Conservation (phyloP, 2,797 vertebrate genomes). For the Chelmon rostratus region DNA sequence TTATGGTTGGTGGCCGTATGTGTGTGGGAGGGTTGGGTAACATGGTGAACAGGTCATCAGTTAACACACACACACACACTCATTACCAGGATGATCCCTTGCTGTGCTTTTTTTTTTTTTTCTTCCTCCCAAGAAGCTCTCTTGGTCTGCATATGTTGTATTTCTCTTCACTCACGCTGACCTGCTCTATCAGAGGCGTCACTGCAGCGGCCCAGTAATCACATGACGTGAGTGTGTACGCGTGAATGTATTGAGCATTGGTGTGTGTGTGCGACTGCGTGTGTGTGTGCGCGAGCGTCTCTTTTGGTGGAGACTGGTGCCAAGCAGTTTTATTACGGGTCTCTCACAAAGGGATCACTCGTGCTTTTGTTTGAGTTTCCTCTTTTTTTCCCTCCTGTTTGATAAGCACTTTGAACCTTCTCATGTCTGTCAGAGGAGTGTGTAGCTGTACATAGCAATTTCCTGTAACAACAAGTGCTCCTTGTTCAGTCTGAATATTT, state of each 20-base stretch:
- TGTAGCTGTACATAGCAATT: slow-evolving; percentile 85
- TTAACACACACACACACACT: slow-evolving; percentile 14
- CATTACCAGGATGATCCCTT: slow-evolving; percentile 52
- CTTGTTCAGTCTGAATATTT: slow-evolving; percentile 84
- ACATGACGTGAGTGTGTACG: slow-evolving; percentile 27
- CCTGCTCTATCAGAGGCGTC: slow-evolving; percentile 50
- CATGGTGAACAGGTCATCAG: slow-evolving; percentile 8
- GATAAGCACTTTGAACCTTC: slow-evolving; percentile 83
- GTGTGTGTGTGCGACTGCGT: slow-evolving; percentile 25
- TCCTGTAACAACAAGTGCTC: slow-evolving; percentile 85
- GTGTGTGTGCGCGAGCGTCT: slow-evolving; percentile 44
- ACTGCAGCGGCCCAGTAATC: slow-evolving; percentile 71
- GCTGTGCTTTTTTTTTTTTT: slow-evolving; percentile 17
- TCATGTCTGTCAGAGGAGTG: slow-evolving; percentile 75
- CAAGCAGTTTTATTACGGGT: slow-evolving; percentile 80
- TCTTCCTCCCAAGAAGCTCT: slow-evolving; percentile 7
- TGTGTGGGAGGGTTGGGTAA: slow-evolving; percentile 15
- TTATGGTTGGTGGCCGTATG: slow-evolving; percentile 6
- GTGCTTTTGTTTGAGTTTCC: slow-evolving; percentile 57
- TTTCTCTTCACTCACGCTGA: slow-evolving; percentile 48
- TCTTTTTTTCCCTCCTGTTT: slow-evolving; percentile 53
- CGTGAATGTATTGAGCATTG: background rate
- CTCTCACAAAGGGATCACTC: slow-evolving; percentile 79
- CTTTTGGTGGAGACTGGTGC: slow-evolving; percentile 75
- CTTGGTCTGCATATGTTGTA: slow-evolving; percentile 34